Evolutionary conservation across 1,140 invertebrate genomes (phyloP), one percentile per base, ranked within the genome.

Genomic region (Drosophila eugracilis): DNA sequence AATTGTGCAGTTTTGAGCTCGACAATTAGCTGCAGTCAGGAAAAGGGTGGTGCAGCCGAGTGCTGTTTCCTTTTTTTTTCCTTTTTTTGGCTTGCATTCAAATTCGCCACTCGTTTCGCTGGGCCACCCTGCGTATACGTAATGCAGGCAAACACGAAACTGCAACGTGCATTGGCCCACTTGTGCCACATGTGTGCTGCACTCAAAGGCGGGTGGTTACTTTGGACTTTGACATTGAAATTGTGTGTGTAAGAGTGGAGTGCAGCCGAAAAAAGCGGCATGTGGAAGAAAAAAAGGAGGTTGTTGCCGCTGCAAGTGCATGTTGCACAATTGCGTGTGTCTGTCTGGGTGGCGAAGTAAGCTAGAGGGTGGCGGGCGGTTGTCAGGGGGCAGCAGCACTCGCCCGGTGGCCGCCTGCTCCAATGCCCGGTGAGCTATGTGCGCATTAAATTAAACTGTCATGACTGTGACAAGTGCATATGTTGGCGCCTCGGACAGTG

Each of bases 371-470:
- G 17, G 37, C 36, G 22, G 26, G 41, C 34, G 26, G 32, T 59
- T 59, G 34, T 49, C 26, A 71, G 75, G 42, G 67, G 44, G 34
- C 44, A 48, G 34, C 58, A 32, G 19, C 63, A 42, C 26, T 59
- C 36, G 58, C 42, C 55, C 45, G 58, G 63, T 66, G 63, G 63
- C 63, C 63, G 42, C 4, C 36, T 65, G 62, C 62, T 67, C 65
- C 65, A 69, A 50, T 69, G 63, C 37, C 55, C 42, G 74, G 83
- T 88, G 84, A 88, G 83, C 78, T 88, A 88, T 88, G 83, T 88
- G 83, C 65, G 75, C 83, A 88, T 88, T 88, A 88, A 88, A 88
- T 88, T 88, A 88, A 88, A 88, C 83, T 88, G 83, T 88, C 83
- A 88, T 84, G 79, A 70, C 75, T 89, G 84, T 88, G 83, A 88